These are phyloP conservation scores for Drosophila lini DNA, from an alignment of 1,140 invertebrate genomes.

Conservation along the genomic window DNA sequence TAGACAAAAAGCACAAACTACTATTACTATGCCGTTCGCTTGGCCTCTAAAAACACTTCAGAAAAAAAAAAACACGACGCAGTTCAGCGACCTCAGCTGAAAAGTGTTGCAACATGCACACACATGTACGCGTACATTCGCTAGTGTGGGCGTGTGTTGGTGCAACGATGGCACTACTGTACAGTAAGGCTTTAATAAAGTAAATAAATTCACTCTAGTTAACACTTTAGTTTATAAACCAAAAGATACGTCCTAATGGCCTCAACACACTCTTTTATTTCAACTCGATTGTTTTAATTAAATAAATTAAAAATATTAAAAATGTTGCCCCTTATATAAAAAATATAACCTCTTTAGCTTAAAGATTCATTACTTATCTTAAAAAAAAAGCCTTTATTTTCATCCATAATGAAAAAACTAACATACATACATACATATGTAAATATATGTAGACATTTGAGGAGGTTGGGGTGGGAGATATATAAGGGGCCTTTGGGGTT, in stretches of 20 bases:
- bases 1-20: slow-evolving; percentile 38
- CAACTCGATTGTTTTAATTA: background rate
- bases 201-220: background rate
- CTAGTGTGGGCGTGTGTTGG: slow-evolving; percentile 23
- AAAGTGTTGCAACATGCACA: slow-evolving; percentile 59
- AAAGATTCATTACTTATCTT: background rate
- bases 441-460: background rate
- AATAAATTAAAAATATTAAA: background rate
- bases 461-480: background rate
- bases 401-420: background rate
- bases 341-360: background rate
- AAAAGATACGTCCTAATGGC: background rate
- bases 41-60: slow-evolving; percentile 68
- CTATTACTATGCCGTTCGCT: slow-evolving; percentile 61
- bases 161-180: slow-evolving; percentile 12
- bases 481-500: background rate
- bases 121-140: slow-evolving; percentile 1
- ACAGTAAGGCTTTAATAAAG: slow-evolving; percentile 13
- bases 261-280: too few species aligned
- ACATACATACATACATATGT: background rate
- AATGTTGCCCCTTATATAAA: background rate
- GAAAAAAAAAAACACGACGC: slow-evolving; percentile 39
- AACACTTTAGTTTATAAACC: background rate
- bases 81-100: slow-evolving; percentile 73
- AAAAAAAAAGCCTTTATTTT: background rate